Conservation (phyloP, 2,113 vertebrate species). For the Larimichthys polyactis region DNA sequence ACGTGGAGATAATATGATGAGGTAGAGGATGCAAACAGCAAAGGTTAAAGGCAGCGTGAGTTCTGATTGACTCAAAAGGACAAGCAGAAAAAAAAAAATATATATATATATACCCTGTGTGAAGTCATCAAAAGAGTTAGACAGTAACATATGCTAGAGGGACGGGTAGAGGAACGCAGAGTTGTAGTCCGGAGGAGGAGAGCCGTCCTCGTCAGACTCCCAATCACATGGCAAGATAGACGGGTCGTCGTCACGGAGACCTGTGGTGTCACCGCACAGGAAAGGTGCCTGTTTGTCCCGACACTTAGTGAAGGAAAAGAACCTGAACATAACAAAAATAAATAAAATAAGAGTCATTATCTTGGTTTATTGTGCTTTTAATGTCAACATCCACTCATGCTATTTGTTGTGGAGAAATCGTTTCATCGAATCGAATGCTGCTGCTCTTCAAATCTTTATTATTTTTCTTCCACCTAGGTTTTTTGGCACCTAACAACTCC, state of each 20-base stretch:
- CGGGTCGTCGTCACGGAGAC: conserved; percentile 40
- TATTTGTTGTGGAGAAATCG: too few species aligned
- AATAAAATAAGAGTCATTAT: background rate
- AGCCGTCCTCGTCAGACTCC: conserved; percentile 59
- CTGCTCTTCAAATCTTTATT: too few species aligned
- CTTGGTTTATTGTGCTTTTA: background rate
- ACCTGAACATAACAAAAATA: conserved; percentile 54
- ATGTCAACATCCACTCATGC: background rate
- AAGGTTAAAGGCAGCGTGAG: background rate
- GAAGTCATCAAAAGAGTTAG: background rate
- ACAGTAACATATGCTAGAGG: conserved; percentile 56
- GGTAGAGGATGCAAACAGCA: conserved; percentile 41
- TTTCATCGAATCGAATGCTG: too few species aligned
- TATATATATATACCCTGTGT: conserved; percentile 22
- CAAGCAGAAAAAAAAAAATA: background rate
- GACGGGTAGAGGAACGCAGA: conserved; percentile 83
- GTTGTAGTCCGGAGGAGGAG: conserved; percentile 82
- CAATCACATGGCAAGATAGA: conserved; percentile 53
- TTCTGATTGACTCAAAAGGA: background rate
- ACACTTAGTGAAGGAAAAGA: conserved; percentile 68
- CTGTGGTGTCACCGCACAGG: conserved; percentile 38
- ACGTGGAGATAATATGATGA: conserved; percentile 16
- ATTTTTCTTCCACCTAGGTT: too few species aligned
- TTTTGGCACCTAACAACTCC: too few species aligned
- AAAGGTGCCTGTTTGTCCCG: conserved; percentile 48